These are phyloP conservation scores for Otocyon megalotis DNA, from an alignment of 2,113 vertebrate species.

Conservation along the genomic window DNA sequence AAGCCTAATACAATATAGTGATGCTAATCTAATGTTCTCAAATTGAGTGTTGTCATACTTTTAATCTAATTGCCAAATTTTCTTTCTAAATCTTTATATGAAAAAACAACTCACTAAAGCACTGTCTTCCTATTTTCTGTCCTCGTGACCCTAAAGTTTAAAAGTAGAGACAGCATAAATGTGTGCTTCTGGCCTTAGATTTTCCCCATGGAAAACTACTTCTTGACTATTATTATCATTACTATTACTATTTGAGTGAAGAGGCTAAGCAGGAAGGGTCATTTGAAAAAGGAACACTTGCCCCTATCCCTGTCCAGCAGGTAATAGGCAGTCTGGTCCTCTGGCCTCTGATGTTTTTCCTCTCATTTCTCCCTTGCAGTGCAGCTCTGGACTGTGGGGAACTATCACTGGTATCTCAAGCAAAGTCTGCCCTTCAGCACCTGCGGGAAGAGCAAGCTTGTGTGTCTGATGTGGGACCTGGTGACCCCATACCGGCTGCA, in stretches of 20 bases:
- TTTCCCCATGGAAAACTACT: neutral
- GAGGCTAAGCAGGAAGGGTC: neutral
- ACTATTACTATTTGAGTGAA: neutral
- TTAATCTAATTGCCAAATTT: neutral
- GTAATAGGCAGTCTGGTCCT: neutral
- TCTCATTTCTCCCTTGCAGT: conserved; percentile 86
- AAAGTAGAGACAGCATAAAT: neutral
- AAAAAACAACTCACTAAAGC: neutral
- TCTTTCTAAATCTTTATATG: neutral
- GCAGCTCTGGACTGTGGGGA: conserved; percentile 95
- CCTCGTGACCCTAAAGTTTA: neutral
- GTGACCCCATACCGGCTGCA: conserved; percentile 90
- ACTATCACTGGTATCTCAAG: conserved; percentile 99
- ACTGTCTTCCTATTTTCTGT: neutral
- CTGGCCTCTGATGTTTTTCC: neutral
- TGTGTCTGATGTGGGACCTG: conserved; percentile 93
- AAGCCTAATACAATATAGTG: neutral
- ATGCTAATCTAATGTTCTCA: neutral
- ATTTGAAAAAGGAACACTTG: neutral
- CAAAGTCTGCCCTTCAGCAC: conserved; percentile 93
- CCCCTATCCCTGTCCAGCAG: accelerated
- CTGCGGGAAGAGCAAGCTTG: conserved; percentile 85
- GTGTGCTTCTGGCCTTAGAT: neutral
- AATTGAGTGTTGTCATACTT: neutral
- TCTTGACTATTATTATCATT: conserved; percentile 7